Percentiles rank a stretch among this genome's conserved stretches.
These are phyloP conservation scores for Tipula vernalis DNA, from an alignment of 2,888 invertebrate species.

Conservation along the genomic window DNA sequence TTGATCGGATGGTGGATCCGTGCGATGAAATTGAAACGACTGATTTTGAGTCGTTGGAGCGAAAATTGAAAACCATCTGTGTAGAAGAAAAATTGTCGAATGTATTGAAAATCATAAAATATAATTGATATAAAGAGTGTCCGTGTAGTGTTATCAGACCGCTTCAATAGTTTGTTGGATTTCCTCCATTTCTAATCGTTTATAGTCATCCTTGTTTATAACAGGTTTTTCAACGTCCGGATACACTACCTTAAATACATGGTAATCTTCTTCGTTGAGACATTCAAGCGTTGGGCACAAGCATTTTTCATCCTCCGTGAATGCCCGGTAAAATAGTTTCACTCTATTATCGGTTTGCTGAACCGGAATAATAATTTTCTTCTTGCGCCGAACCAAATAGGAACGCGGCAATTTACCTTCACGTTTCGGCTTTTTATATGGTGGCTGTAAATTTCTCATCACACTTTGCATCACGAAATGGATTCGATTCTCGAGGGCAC, in stretches of 20 bases:
- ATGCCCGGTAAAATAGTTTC: slow-evolving; percentile 28
- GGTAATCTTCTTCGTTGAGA: slow-evolving; percentile 23
- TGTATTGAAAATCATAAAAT: slow-evolving; percentile 25
- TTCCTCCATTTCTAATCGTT: neutral
- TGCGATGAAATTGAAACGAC: slow-evolving; percentile 58
- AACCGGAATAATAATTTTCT: neutral
- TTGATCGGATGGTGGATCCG: slow-evolving; percentile 51
- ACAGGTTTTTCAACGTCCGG: slow-evolving; percentile 21
- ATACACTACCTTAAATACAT: slow-evolving; percentile 20
- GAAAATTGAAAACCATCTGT: slow-evolving; percentile 40
- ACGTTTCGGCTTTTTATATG: slow-evolving; percentile 23
- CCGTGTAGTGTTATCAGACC: neutral
- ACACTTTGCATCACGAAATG: slow-evolving; percentile 29
- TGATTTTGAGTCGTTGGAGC: slow-evolving; percentile 52
- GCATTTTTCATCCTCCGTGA: slow-evolving; percentile 20
- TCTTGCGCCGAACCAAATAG: slow-evolving; percentile 17
- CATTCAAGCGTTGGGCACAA: neutral
- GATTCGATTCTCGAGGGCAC: slow-evolving; percentile 28
- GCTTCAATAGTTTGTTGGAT: neutral
- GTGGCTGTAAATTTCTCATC: slow-evolving; percentile 27
- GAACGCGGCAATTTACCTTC: slow-evolving; percentile 24
- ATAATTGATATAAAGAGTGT: neutral
- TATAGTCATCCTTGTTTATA: neutral
- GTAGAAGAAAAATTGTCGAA: slow-evolving; percentile 26
- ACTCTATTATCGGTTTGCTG: slow-evolving; percentile 21